phyloP scores from a whole-genome alignment of 1,140 invertebrate species.

The Luehdorfia chinensis region DNA sequence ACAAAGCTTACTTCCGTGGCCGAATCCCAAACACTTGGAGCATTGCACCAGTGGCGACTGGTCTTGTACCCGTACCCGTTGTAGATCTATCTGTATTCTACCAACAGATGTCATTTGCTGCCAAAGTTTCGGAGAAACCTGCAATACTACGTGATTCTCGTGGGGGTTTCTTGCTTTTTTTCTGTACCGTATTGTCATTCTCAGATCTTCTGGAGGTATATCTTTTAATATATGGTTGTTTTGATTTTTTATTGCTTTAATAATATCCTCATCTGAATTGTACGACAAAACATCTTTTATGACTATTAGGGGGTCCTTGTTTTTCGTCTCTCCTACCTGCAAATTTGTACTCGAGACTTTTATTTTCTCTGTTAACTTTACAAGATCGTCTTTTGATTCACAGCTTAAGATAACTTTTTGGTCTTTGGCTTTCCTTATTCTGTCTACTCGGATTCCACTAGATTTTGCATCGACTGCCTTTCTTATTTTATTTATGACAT shows the following conservation, averaged over 20 bases:
- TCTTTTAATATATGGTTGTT: constrained; percentile 10
- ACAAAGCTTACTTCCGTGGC: no score
- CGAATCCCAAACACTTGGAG: no score
- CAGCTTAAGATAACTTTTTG: neutral
- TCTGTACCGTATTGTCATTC: constrained; percentile 3
- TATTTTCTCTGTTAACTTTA: neutral
- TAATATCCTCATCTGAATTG: constrained; percentile 15
- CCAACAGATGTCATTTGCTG: no score
- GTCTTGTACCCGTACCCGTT: no score
- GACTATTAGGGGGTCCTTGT: constrained; percentile 1
- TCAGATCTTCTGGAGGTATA: neutral
- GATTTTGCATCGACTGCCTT: neutral
- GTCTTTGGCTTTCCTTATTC: neutral
- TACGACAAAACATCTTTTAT: constrained; percentile 5
- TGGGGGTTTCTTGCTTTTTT: constrained; percentile 21
- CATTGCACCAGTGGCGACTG: no score
- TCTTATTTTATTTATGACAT: neutral
- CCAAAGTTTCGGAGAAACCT: constrained; percentile 18
- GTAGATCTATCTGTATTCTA: no score
- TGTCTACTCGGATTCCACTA: neutral
- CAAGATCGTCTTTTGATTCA: neutral
- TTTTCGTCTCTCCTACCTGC: neutral
- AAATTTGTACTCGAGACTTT: neutral
- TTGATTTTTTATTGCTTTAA: constrained; percentile 5
- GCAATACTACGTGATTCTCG: constrained; percentile 8